A percentile compares a stretch with the other conserved stretches of the same genome.
phyloP scores from a whole-genome alignment of 1,140 invertebrate genomes.

The Coenobita brevimanus region DNA sequence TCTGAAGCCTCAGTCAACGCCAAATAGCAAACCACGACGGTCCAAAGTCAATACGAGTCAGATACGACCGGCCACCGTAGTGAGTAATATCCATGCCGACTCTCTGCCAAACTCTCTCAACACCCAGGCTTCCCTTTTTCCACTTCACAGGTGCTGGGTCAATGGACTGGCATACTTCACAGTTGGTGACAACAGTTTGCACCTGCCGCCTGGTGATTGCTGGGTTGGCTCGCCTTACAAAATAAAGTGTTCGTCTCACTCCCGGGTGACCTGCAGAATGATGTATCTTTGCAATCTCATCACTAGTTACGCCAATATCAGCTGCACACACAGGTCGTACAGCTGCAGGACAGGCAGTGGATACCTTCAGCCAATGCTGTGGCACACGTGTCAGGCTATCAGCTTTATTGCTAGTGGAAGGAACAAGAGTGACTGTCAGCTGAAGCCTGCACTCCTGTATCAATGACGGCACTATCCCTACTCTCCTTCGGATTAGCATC shows the following conservation, averaged over 20 bases:
- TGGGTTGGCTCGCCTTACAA: not conserved
- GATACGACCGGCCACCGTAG: not conserved
- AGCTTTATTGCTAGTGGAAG: not conserved
- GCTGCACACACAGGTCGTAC: not conserved
- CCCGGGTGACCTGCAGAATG: not conserved
- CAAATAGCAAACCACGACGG: not conserved
- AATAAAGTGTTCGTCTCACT: conserved; percentile 9
- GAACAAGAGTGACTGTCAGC: not conserved
- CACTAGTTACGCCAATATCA: not conserved
- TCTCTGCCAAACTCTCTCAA: not conserved
- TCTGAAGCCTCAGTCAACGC: not conserved
- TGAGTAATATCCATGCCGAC: not conserved
- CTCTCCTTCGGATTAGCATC: conserved; percentile 24
- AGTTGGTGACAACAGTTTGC: not conserved
- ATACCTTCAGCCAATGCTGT: not conserved
- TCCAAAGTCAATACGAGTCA: not conserved
- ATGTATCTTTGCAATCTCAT: not conserved
- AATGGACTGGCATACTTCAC: not conserved
- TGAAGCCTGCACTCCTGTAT: not conserved
- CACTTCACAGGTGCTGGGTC: conserved; percentile 20
- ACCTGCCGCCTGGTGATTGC: not conserved
- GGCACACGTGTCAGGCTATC: not conserved
- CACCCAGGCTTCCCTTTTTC: not conserved
- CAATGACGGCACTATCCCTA: not conserved
- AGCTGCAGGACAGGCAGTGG: not conserved